Evolutionary conservation across 2,888 invertebrate genomes (phyloP).

Genomic region (Clunio marinus): DNA sequence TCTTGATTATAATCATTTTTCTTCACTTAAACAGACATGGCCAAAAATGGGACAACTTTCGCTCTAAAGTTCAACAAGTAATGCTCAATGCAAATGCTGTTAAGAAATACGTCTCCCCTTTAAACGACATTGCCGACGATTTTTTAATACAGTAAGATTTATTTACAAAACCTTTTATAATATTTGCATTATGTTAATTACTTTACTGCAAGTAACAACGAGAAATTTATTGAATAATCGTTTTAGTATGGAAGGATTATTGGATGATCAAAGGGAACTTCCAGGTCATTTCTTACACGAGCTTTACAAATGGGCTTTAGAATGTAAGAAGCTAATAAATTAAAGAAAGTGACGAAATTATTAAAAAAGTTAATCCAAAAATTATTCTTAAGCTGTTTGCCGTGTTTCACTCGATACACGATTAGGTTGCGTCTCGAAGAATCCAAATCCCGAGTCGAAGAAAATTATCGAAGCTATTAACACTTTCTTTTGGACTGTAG

Average conservation of each 20-base stretch:
- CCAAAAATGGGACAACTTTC: conserved; percentile 77
- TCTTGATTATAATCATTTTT: conserved; percentile 1
- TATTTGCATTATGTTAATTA: too few species aligned
- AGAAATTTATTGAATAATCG: background rate
- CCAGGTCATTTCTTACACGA: conserved; percentile 66
- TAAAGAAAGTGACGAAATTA: background rate
- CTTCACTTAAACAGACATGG: conserved; percentile 64
- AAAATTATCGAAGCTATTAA: conserved; percentile 74
- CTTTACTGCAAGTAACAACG: too few species aligned
- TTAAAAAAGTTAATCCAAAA: background rate
- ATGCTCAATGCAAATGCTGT: conserved; percentile 76
- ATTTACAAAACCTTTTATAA: too few species aligned
- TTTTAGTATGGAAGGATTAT: conserved; percentile 60
- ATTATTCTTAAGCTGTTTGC: conserved; percentile 69
- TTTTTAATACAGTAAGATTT: conserved; percentile 56
- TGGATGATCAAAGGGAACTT: conserved; percentile 59
- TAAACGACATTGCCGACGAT: conserved; percentile 71
- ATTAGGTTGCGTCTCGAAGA: conserved; percentile 65
- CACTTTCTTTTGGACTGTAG: conserved; percentile 71
- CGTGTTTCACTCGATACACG: conserved; percentile 76
- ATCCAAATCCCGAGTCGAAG: conserved; percentile 62
- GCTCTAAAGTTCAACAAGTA: conserved; percentile 78
- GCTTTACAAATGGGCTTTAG: conserved; percentile 75
- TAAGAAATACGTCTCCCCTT: conserved; percentile 66
- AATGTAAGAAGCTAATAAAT: conserved; percentile 58